Conservation (phyloP, 2,113 vertebrate genomes). For the Morone chrysops region DNA sequence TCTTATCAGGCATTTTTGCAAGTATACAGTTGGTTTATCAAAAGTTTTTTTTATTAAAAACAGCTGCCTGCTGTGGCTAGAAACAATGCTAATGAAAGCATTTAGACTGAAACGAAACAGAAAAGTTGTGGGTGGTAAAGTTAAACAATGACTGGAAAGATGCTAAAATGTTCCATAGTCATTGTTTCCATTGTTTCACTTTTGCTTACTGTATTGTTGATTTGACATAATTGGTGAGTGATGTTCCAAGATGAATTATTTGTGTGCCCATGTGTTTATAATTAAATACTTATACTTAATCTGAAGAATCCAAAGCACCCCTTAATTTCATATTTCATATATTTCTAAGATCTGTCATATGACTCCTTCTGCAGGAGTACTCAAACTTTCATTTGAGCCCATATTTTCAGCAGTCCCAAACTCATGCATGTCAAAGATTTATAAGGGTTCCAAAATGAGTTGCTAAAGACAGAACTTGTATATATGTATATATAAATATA, state of each 20-base stretch:
- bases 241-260: background rate
- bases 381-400: too few species aligned
- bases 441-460: background rate
- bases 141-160: background rate
- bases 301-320: background rate
- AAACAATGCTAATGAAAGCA: background rate
- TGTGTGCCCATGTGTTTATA: background rate
- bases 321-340: background rate
- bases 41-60: too few species aligned
- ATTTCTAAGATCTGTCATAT: background rate
- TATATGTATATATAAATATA: background rate
- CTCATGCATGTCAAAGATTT: background rate
- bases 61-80: background rate
- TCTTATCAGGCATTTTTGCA: too few species aligned
- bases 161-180: background rate
- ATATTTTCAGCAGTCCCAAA: background rate
- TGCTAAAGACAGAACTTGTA: background rate
- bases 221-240: background rate
- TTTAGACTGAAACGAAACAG: background rate
- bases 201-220: background rate
- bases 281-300: too few species aligned
- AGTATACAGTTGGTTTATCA: background rate
- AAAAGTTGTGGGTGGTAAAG: background rate
- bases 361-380: too few species aligned
- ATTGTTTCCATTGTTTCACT: background rate